Conservation (phyloP, 2,113 vertebrate species). For the Amazona vittata region DNA sequence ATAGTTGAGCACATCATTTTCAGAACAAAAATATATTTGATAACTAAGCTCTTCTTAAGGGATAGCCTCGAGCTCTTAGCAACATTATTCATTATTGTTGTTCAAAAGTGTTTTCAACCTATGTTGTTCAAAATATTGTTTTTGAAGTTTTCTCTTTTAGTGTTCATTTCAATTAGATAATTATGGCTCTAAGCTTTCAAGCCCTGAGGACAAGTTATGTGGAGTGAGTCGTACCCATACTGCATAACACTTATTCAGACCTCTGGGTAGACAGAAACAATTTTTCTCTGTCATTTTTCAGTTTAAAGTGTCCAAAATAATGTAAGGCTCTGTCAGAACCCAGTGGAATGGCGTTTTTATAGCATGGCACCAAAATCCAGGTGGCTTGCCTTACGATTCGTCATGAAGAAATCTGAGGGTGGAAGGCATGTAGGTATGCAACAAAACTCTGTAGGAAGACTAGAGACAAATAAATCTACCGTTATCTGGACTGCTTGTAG, state of each 20-base stretch:
- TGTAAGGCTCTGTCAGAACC: not conserved
- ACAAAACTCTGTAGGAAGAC: not conserved
- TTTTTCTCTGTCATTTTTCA: not conserved
- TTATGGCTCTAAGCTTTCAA: not conserved
- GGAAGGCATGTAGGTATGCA: not conserved
- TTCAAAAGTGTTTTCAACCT: not conserved
- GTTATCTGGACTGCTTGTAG: not conserved
- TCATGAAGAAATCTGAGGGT: not conserved
- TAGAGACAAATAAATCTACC: not conserved
- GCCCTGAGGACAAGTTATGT: not conserved
- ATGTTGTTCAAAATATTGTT: not conserved
- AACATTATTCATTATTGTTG: not conserved
- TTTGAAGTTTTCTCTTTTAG: not conserved
- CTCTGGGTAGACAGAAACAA: not conserved
- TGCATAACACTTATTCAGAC: not conserved
- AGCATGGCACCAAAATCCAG: not conserved
- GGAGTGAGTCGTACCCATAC: not conserved
- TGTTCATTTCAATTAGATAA: not conserved
- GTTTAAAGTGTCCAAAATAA: not conserved
- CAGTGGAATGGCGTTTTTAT: not conserved
- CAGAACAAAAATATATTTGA: conserved; percentile 1
- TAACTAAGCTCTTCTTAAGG: not conserved
- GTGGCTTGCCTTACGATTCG: not conserved
- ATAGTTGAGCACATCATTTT: not conserved
- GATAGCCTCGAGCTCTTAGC: not conserved